These are phyloP conservation scores for Brachylomia viminalis DNA, from an alignment of 2,888 invertebrate genomes.

Conservation along the genomic window DNA sequence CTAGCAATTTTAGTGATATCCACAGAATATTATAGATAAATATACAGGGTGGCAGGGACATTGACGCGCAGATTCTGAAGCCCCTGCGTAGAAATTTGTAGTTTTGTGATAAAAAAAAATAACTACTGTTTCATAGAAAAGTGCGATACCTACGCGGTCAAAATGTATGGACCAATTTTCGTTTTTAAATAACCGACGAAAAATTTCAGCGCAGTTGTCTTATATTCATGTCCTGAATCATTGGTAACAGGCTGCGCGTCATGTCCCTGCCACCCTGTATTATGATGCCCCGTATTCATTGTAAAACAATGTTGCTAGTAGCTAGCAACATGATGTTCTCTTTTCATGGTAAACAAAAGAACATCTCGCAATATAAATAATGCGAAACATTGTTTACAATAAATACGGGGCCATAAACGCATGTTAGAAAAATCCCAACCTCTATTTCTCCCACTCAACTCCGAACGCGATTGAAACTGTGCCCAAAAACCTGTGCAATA, in stretches of 20 bases:
- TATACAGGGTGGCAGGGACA: no score
- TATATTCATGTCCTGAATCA: no score
- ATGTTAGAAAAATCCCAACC: not conserved
- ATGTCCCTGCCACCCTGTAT: no score
- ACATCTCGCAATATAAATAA: not conserved
- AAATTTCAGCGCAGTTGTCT: no score
- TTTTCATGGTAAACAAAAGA: not conserved
- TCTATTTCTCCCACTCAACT: not conserved
- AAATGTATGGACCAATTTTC: no score
- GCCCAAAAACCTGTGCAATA: conserved; percentile 53
- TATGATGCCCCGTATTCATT: not conserved
- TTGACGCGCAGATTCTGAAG: no score
- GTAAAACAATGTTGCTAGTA: not conserved
- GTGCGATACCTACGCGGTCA: no score
- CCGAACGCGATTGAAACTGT: conserved; percentile 45
- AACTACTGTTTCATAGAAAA: no score
- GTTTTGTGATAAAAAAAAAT: no score
- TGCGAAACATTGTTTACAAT: not conserved
- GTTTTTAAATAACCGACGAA: no score
- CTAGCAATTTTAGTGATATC: not conserved
- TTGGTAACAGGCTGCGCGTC: no score
- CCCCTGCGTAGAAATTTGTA: no score
- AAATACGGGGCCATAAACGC: not conserved
- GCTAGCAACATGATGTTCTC: not conserved
- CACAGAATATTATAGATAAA: not conserved